phyloP scores from a whole-genome alignment of 2,113 vertebrate genomes.

The Gavialis gangeticus region DNA sequence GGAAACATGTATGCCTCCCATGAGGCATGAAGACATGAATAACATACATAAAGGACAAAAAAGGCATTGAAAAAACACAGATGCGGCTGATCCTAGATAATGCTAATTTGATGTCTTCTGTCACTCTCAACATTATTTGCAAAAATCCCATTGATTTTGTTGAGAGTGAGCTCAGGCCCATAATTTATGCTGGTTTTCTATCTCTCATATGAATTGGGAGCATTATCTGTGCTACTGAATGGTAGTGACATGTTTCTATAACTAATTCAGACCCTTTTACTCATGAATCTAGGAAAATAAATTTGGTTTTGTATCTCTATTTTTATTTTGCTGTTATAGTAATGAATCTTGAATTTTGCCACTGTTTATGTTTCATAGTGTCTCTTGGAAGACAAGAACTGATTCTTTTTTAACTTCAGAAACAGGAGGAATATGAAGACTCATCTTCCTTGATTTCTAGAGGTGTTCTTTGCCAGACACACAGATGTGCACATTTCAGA shows the following conservation, averaged over 20 bases:
- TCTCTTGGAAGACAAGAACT: background rate
- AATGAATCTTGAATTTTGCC: background rate
- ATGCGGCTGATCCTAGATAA: background rate
- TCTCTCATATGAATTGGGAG: background rate
- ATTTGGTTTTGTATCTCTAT: background rate
- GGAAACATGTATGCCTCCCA: background rate
- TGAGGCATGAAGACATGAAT: background rate
- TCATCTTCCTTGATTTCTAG: background rate
- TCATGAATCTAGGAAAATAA: background rate
- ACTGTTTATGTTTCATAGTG: background rate
- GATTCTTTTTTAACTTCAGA: background rate
- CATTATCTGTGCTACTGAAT: background rate
- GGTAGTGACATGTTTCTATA: background rate
- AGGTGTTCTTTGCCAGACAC: fast-evolving
- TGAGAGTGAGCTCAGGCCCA: background rate
- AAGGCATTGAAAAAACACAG: background rate
- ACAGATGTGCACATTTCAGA: background rate
- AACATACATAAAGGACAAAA: background rate
- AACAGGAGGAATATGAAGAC: background rate
- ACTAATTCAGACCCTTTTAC: background rate
- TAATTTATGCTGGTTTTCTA: background rate
- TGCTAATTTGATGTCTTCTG: background rate
- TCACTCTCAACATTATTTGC: background rate
- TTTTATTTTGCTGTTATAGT: background rate
- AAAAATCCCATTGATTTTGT: background rate